Evolutionary conservation across 2,113 vertebrate genomes (phyloP), one percentile per base, ranked within the genome.

Genomic region (Tretioscincus oriximinensis): DNA sequence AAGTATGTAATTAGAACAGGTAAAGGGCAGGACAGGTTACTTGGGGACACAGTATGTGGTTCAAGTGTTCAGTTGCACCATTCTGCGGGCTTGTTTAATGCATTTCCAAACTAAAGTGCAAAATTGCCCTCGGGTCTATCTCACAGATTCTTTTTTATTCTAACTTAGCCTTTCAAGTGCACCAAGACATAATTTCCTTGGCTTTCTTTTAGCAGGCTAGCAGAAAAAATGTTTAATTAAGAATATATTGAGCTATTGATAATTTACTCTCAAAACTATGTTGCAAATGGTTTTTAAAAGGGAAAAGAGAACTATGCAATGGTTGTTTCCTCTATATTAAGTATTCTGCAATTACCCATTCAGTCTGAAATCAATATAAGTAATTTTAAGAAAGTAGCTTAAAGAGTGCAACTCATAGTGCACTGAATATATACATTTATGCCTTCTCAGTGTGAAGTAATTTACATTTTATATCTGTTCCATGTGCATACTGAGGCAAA

Each of bases 311-410:
- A 28, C 7, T 73, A 24, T 63, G 4, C 7, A 24, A 61, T 51
- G n/a, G 5, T 7, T 51, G 3, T 22, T 85, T n/a, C 7, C 21
- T 60, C 11, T 1, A 1, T 70, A 22, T 80, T 77, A 86, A 16
- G 1, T 70, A 82, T 71, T 78, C 61, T 76, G 35, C 41, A 81
- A 69, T 81, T 81, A 73, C 78, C 22, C 8, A 72, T 82, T 77
- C 20, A 41, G 18, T 54, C 65, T 82, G 65, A 68, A 82, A 82
- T 82, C 80, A 82, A 82, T 82, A 76, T 9, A 28, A 61, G 51
- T 76, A 82, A 76, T 82, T 82, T 51, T 76, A 51, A 81, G 73
- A 60, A 75, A 81, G 64, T 82, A 70, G 80, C 66, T 63, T 61
- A 20, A 60, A 69, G 73, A 82, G 31, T 82, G 65, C 80, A 76